These are phyloP conservation scores for Anoplolepis gracilipes DNA, from an alignment of 1,140 invertebrate species.

Conservation along the genomic window DNA sequence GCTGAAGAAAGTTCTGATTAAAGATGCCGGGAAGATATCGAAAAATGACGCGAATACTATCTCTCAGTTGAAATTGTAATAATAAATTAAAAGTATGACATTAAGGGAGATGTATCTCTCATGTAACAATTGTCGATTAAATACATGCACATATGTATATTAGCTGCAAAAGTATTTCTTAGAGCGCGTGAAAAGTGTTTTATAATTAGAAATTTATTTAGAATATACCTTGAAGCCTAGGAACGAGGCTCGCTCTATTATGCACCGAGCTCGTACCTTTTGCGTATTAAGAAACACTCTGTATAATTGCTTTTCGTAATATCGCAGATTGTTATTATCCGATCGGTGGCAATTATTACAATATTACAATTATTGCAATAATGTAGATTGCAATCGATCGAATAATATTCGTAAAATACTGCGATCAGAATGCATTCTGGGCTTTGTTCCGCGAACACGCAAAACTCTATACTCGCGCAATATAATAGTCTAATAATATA, in stretches of 20 bases:
- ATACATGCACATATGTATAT: too few species aligned
- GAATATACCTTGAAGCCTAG: too few species aligned
- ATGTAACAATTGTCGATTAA: not conserved
- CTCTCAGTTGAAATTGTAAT: not conserved
- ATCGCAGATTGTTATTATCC: not conserved
- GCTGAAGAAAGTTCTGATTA: not conserved
- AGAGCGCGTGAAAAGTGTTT: not conserved
- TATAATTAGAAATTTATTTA: not conserved
- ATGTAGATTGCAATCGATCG: slow-evolving; percentile 30
- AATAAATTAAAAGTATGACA: slow-evolving; percentile 13
- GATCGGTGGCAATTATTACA: not conserved
- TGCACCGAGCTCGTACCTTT: not conserved
- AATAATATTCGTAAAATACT: slow-evolving; percentile 26
- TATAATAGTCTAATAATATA: not conserved
- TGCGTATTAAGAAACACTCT: not conserved
- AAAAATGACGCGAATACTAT: not conserved
- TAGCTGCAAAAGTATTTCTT: not conserved
- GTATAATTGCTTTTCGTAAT: not conserved
- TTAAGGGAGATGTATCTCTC: not conserved
- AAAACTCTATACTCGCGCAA: not conserved
- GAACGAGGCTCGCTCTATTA: not conserved
- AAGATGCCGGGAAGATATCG: not conserved
- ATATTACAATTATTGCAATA: slow-evolving; percentile 21
- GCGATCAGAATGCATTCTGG: not conserved
- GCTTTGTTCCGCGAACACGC: not conserved